Percentiles rank a stretch among this genome's conserved stretches.
phyloP scores from a whole-genome alignment of 2,113 vertebrate species.

The Barnardius zonarius region DNA sequence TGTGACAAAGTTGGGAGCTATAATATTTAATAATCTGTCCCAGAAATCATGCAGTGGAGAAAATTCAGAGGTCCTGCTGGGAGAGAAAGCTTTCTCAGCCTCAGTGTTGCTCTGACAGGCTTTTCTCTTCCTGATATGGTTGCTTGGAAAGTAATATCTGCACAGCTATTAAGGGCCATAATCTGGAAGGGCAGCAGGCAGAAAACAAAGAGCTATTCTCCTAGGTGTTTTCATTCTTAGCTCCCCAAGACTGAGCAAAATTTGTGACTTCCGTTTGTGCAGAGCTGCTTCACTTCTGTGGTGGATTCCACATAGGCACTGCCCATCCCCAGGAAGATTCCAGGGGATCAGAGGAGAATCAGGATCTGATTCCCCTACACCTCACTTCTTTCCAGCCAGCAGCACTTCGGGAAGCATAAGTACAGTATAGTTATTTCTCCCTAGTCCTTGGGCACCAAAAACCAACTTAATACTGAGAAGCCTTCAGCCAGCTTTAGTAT shows the following conservation, averaged over 20 bases:
- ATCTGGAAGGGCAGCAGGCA: neutral
- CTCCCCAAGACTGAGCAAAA: fast-evolving
- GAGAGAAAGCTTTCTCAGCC: neutral
- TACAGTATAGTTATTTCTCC: neutral
- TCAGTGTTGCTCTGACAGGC: neutral
- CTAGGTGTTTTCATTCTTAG: neutral
- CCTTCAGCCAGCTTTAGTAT: neutral
- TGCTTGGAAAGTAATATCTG: neutral
- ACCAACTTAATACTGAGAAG: neutral
- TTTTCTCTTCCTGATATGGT: neutral
- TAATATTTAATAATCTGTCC: neutral
- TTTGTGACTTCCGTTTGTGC: neutral
- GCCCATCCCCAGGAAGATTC: neutral
- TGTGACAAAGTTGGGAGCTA: neutral
- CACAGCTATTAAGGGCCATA: neutral
- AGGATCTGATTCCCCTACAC: neutral
- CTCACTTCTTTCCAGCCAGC: neutral
- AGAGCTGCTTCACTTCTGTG: neutral
- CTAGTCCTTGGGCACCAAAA: neutral
- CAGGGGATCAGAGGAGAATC: neutral
- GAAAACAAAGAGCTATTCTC: neutral
- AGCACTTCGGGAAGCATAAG: neutral
- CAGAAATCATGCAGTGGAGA: neutral
- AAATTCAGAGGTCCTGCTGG: neutral
- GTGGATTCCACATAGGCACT: neutral